phyloP scores from a whole-genome alignment of 1,140 invertebrate genomes.

The Vollenhovia emeryi region DNA sequence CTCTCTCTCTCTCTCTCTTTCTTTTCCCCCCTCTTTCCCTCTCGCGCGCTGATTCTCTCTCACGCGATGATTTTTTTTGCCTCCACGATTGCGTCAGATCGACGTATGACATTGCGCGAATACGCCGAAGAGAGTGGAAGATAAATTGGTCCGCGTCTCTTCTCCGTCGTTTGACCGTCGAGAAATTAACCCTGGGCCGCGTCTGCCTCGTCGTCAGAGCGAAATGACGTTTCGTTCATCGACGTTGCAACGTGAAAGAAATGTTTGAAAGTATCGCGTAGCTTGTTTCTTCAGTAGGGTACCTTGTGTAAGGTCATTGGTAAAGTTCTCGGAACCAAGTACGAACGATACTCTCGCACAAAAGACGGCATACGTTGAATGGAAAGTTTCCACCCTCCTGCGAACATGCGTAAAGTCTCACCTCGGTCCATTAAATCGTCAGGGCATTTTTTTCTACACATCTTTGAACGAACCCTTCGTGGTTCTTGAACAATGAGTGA shows the following conservation, averaged over 20 bases:
- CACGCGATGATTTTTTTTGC: neutral
- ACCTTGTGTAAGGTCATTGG: too few species aligned
- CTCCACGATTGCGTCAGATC: conserved; percentile 16
- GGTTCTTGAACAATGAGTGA: too few species aligned
- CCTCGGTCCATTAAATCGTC: too few species aligned
- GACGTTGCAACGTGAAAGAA: neutral
- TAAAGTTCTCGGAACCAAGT: too few species aligned
- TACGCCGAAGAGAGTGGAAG: neutral
- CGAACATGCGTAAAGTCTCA: too few species aligned
- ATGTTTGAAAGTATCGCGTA: neutral
- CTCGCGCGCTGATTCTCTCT: neutral
- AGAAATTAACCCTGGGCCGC: neutral
- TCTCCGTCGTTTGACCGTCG: neutral
- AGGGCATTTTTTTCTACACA: too few species aligned
- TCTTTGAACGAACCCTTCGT: too few species aligned
- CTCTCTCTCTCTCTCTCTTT: neutral
- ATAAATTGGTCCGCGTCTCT: neutral
- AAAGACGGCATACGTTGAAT: too few species aligned
- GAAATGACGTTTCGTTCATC: neutral
- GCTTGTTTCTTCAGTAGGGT: neutral
- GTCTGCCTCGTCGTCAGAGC: neutral
- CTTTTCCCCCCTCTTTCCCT: neutral
- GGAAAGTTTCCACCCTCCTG: too few species aligned
- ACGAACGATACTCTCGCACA: too few species aligned
- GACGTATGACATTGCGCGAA: neutral